These are phyloP conservation scores for Ceyx margarethae DNA, from an alignment of 2,113 vertebrate genomes.

Conservation along the genomic window DNA sequence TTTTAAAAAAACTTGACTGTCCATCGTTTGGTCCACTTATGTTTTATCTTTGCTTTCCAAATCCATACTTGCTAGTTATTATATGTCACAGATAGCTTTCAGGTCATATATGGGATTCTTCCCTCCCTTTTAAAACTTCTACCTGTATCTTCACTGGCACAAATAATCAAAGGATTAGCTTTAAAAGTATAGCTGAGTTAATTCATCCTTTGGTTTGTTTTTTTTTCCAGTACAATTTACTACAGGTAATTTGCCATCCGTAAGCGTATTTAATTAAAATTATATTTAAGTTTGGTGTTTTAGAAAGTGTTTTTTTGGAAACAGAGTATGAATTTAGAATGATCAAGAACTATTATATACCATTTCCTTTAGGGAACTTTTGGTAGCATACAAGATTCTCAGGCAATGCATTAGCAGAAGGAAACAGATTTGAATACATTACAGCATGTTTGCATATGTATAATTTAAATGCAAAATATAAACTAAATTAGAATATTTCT, in stretches of 20 bases:
- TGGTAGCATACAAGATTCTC: background rate
- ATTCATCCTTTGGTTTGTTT: background rate
- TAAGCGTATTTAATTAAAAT: background rate
- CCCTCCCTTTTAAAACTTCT: background rate
- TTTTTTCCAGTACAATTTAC: background rate
- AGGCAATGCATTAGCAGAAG: background rate
- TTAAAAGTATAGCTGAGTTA: background rate
- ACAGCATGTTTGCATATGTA: background rate
- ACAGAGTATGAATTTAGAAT: background rate
- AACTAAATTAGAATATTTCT: background rate
- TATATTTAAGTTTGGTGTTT: background rate
- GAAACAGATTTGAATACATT: background rate
- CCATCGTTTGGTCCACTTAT: background rate
- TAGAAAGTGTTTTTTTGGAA: background rate
- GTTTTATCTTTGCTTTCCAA: background rate
- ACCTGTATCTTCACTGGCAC: background rate
- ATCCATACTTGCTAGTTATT: background rate
- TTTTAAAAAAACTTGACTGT: background rate
- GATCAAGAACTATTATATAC: background rate
- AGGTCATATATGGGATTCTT: background rate
- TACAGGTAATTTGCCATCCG: background rate
- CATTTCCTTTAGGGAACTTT: background rate
- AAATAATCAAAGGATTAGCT: background rate
- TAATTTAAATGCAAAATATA: background rate
- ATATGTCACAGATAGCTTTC: background rate